Conservation (phyloP, 2,888 invertebrate genomes). For the Listrodromus nycthemerus region DNA sequence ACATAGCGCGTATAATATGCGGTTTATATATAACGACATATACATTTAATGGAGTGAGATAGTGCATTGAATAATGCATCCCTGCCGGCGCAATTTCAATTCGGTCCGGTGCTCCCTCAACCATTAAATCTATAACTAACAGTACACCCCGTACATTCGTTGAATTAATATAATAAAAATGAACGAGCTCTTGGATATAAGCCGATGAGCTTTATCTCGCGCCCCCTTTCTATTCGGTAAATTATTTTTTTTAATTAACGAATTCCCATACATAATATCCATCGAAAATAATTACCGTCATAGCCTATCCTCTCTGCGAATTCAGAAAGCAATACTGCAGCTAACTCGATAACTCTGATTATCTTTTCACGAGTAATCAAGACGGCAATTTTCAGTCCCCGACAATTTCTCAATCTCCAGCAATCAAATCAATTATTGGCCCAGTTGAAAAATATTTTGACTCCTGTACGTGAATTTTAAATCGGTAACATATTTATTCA, state of each 20-base stretch:
- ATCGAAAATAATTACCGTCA: constrained; percentile 5
- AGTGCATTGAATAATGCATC: not conserved
- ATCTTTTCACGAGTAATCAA: not conserved
- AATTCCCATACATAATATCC: constrained; percentile 49
- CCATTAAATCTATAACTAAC: constrained; percentile 1
- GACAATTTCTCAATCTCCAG: not conserved
- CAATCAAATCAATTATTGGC: not conserved
- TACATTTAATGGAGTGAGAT: not conserved
- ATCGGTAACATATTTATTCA: not conserved
- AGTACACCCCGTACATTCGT: not conserved
- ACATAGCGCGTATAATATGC: too few relatives aligned
- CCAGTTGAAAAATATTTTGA: not conserved
- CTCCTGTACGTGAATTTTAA: not conserved
- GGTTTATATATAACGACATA: not conserved
- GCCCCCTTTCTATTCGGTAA: not conserved
- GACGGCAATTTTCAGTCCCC: not conserved
- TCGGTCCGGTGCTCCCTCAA: not conserved
- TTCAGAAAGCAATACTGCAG: not conserved
- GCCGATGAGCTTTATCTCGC: not conserved
- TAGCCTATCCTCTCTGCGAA: not conserved
- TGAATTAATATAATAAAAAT: constrained; percentile 12
- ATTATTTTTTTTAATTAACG: constrained; percentile 53
- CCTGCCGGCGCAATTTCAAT: not conserved
- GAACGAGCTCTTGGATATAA: constrained; percentile 10
- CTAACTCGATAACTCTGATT: not conserved